phyloP scores from a whole-genome alignment of 2,797 vertebrate genomes.

The Rhincodon typus region DNA sequence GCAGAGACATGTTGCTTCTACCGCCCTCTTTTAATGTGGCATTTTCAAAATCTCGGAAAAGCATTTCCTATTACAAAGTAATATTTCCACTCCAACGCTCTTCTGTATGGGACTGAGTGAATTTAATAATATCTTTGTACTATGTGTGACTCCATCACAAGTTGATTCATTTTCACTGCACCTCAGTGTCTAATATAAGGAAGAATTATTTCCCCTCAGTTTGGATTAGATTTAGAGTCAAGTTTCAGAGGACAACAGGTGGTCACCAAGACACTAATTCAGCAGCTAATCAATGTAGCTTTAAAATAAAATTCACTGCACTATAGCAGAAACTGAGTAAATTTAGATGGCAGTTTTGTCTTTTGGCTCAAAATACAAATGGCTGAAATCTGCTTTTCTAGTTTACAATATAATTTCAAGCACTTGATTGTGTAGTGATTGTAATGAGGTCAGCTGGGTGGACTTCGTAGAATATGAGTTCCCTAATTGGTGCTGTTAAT shows the following conservation, averaged over 20 bases:
- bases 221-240: neutral
- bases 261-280: neutral
- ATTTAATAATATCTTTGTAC: neutral
- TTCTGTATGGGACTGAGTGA: neutral
- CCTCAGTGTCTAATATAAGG: neutral
- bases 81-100: neutral
- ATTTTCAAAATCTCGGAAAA: neutral
- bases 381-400: neutral
- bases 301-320: neutral
- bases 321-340: neutral
- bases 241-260: neutral
- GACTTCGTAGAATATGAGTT: no score
- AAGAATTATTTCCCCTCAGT: neutral
- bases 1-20: neutral
- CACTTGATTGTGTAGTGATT: no score
- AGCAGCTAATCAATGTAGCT: neutral
- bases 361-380: neutral
- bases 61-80: neutral
- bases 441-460: no score
- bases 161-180: neutral
- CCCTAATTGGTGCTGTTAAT: no score
- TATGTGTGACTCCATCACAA: neutral
- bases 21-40: neutral
- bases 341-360: neutral
- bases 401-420: neutral